Conservation (phyloP, 1,140 invertebrate genomes). For the Zaprionus inermis region DNA sequence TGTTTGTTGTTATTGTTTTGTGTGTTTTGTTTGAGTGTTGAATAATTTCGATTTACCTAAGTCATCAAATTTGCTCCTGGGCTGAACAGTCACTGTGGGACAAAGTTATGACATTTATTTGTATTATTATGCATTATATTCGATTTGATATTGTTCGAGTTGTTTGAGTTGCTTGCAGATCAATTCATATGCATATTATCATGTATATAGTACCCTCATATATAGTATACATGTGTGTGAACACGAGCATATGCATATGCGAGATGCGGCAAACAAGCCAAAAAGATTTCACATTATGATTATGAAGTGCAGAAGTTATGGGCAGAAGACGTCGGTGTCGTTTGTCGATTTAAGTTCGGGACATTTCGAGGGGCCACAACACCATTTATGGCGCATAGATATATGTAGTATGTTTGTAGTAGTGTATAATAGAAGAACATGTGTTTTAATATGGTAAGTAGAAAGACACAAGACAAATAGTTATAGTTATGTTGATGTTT, state of each 20-base stretch:
- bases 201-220: background rate
- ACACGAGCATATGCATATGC: constrained; percentile 10
- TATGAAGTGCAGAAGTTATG: constrained; percentile 36
- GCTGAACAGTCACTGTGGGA: constrained; percentile 88
- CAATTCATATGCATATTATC: constrained; percentile 33
- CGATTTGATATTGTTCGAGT: constrained; percentile 46
- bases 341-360: constrained; percentile 39
- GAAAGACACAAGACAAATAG: constrained; percentile 26
- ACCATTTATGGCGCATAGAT: constrained; percentile 45
- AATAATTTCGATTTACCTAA: constrained; percentile 87
- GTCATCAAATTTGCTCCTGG: constrained; percentile 90
- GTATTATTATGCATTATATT: constrained; percentile 74
- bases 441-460: constrained; percentile 29
- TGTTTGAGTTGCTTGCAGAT: constrained; percentile 48
- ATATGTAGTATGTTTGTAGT: constrained; percentile 35
- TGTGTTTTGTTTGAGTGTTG: constrained; percentile 45
- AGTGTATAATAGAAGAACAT: constrained; percentile 60
- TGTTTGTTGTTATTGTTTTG: constrained; percentile 22
- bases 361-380: constrained; percentile 54
- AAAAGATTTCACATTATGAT: constrained; percentile 5
- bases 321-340: constrained; percentile 28
- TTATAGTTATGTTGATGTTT: constrained; percentile 52
- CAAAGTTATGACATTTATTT: constrained; percentile 80
- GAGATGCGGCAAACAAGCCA: background rate
- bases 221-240: background rate